A percentile compares a stretch with the other conserved stretches of the same genome.
Evolutionary conservation across 2,113 vertebrate genomes (phyloP).

Genomic region (Percopsis transmontana): DNA sequence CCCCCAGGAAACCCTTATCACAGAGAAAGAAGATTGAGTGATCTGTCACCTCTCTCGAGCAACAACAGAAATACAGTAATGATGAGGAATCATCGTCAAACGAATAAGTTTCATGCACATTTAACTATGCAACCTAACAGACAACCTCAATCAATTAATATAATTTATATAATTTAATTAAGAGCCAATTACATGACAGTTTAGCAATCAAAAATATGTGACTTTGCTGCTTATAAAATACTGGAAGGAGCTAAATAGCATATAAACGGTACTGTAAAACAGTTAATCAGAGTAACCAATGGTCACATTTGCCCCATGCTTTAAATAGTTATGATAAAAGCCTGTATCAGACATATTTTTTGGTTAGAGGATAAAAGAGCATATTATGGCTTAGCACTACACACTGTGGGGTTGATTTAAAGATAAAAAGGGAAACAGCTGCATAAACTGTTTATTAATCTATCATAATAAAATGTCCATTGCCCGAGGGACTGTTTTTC

Average conservation of each 20-base stretch:
- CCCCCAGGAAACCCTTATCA: slow-evolving; percentile 56
- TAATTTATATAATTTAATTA: slow-evolving; percentile 7
- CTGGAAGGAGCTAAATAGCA: not conserved
- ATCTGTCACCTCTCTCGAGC: slow-evolving; percentile 18
- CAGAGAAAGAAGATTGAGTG: slow-evolving; percentile 38
- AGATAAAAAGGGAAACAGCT: slow-evolving; percentile 37
- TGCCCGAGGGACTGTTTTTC: not conserved
- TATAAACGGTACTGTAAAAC: not conserved
- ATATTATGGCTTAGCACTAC: slow-evolving; percentile 7
- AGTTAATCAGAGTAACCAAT: not conserved
- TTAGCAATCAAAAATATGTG: too few relatives aligned
- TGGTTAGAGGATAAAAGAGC: slow-evolving; percentile 30
- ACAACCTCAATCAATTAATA: slow-evolving; percentile 19
- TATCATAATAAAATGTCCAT: slow-evolving; percentile 35
- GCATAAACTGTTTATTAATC: slow-evolving; percentile 36
- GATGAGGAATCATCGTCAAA: slow-evolving; percentile 7
- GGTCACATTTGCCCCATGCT: slow-evolving; percentile 7
- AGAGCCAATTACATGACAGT: slow-evolving; percentile 6
- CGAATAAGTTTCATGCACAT: slow-evolving; percentile 18
- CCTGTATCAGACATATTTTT: slow-evolving; percentile 13
- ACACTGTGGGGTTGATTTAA: slow-evolving; percentile 18
- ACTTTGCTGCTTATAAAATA: not conserved
- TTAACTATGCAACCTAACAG: not conserved
- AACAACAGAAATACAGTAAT: not conserved
- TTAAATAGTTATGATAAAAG: slow-evolving; percentile 26